Percentiles rank a stretch among this genome's conserved stretches.
Conservation (phyloP, 2,113 vertebrate genomes). For the Helogale parvula region DNA sequence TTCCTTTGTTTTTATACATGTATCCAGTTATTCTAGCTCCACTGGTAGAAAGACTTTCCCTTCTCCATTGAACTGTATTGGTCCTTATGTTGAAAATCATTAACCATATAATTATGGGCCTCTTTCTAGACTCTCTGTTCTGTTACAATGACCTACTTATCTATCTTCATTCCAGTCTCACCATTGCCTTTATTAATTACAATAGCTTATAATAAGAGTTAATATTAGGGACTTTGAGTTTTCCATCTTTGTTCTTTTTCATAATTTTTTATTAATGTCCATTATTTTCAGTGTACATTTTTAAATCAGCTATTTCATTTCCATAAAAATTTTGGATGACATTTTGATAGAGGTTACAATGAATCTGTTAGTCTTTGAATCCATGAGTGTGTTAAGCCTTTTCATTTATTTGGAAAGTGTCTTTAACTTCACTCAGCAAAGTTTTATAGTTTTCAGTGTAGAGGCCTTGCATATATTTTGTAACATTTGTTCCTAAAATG, state of each 20-base stretch:
- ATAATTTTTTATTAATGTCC: neutral
- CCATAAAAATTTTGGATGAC: neutral
- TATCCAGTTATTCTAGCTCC: neutral
- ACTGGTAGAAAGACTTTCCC: neutral
- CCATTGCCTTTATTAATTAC: neutral
- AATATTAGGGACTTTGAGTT: neutral
- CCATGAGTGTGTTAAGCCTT: neutral
- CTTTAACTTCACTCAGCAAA: neutral
- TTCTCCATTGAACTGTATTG: neutral
- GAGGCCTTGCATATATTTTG: neutral
- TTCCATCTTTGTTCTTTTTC: neutral
- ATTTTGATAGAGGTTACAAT: neutral
- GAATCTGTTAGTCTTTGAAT: neutral
- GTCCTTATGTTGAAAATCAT: conserved; percentile 4
- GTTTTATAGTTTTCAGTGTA: neutral
- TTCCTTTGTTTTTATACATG: neutral
- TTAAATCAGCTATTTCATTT: neutral
- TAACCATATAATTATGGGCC: neutral
- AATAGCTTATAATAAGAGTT: neutral
- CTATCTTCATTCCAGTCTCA: neutral
- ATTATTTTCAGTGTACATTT: neutral
- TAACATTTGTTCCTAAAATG: neutral
- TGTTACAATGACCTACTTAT: neutral
- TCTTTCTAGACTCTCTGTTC: neutral
- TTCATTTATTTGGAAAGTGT: neutral